Evolutionary conservation across 2,797 vertebrate genomes (phyloP), one percentile per base, ranked within the genome.

Genomic region (Chlorospingus semifuscus): DNA sequence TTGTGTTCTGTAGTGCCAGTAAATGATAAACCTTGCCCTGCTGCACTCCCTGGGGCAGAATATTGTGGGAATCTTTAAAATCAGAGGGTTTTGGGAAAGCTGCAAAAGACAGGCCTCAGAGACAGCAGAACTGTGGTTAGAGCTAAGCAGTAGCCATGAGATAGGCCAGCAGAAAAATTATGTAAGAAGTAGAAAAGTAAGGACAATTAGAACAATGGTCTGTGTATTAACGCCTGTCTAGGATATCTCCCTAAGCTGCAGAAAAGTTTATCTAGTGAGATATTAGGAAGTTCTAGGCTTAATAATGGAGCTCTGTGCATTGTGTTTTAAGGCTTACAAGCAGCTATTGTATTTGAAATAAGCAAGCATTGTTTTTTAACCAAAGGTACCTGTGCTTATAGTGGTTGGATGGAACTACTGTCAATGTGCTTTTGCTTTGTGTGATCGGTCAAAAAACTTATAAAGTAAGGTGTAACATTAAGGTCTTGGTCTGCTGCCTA

Each of bases 11-110:
- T 7, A 55, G 53, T 0, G 9, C 22, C 53, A 55, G 13, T n/a
- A n/a, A 99, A 99, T 99, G 96, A 64, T 56, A 5, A 56, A 12
- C 20, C 24, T 7, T 52, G 22, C 14, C 50, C 63, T 41, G 64
- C 21, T 72, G 68, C 24, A 2, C 88, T 75, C 4, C 23, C 0
- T 4, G 5, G 15, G 29, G 29, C 8, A 53, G 60, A 23, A 55
- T 32, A 15, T n/a, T n/a, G 20, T 22, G 32, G 20, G 32, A 55
- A 7, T 55, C 52, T n/a, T 22, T 15, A 55, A 55, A 55, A 55
- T 55, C 52, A 22, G 52, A n/a, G 52, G 32, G 13, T n/a, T 55
- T 55, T 32, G 52, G 52, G 52, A n/a, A 55, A 55, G 52, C 52
- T 55, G 52, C 20, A n/a, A n/a, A 15, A n/a, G 30, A 12, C 52